A percentile compares a stretch with the other conserved stretches of the same genome.
phyloP scores from a whole-genome alignment of 2,113 vertebrate genomes.

The Cervus canadensis region DNA sequence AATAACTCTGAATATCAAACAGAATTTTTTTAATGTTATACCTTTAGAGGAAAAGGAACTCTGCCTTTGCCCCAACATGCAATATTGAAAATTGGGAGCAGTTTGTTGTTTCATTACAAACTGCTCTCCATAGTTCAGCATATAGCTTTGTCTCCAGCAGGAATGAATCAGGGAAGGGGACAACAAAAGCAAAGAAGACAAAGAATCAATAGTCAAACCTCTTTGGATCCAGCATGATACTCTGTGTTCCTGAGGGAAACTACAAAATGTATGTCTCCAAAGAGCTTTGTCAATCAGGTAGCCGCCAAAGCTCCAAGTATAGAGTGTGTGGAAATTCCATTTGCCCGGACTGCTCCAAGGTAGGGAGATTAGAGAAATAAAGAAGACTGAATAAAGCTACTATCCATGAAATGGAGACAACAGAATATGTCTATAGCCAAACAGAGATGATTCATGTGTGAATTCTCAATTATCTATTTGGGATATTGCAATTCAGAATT shows the following conservation, averaged over 20 bases:
- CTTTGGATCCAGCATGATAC: background rate
- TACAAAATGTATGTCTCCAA: background rate
- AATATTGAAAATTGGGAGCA: constrained; percentile 72
- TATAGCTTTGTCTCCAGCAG: constrained; percentile 52
- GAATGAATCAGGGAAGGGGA: constrained; percentile 38
- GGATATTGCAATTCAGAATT: constrained; percentile 2
- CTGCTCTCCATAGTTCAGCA: constrained; percentile 33
- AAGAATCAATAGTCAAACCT: constrained; percentile 41
- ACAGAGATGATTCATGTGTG: background rate
- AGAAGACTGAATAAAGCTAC: background rate
- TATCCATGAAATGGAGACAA: background rate
- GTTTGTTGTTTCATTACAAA: constrained; percentile 66
- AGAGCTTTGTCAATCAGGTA: background rate
- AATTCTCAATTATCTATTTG: constrained; percentile 5
- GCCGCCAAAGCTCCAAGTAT: background rate
- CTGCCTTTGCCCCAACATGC: constrained; percentile 73
- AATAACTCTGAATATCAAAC: constrained; percentile 74
- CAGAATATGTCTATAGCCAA: background rate
- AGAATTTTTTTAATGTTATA: constrained; percentile 69
- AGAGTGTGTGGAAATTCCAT: background rate
- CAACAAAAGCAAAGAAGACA: constrained; percentile 44
- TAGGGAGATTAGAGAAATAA: background rate
- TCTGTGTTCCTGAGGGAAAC: background rate
- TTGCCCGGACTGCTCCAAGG: background rate
- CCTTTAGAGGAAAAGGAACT: constrained; percentile 70